A percentile compares a stretch with the other conserved stretches of the same genome.
These are phyloP conservation scores for Heterodera carotae DNA, from an alignment of 1,140 invertebrate genomes.

Conservation along the genomic window DNA sequence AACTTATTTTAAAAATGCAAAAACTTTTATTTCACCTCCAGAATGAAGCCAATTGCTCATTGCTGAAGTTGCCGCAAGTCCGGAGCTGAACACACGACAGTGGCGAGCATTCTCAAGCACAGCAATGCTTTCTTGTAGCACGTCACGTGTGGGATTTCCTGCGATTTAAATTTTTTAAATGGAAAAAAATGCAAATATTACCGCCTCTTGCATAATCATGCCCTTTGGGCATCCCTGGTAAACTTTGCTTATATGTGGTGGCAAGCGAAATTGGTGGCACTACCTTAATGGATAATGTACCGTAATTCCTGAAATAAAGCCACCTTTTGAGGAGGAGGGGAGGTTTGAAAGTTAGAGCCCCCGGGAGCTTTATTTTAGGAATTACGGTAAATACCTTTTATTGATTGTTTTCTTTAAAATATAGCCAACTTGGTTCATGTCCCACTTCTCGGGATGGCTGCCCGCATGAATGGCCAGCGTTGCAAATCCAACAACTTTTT, in stretches of 20 bases:
- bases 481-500: constrained; percentile 25
- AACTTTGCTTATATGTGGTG: constrained; percentile 89
- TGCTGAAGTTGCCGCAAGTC: constrained; percentile 81
- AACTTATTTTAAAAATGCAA: too few relatives aligned
- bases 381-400: too few relatives aligned
- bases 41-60: constrained; percentile 76
- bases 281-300: too few relatives aligned
- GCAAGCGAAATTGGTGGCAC: constrained; percentile 85
- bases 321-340: too few relatives aligned
- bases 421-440: constrained; percentile 44
- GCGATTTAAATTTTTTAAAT: constrained; percentile 48
- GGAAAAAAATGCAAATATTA: neutral
- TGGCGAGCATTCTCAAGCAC: constrained; percentile 85
- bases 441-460: constrained; percentile 34
- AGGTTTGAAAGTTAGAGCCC: too few relatives aligned
- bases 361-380: too few relatives aligned
- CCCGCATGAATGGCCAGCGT: constrained; percentile 36
- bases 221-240: constrained; percentile 78
- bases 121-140: constrained; percentile 85
- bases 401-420: neutral
- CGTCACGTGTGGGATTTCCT: constrained; percentile 87
- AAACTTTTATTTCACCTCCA: constrained; percentile 68
- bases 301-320: too few relatives aligned
- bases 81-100: constrained; percentile 73
- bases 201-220: constrained; percentile 68